phyloP scores from a whole-genome alignment of 2,888 invertebrate species.

The Elegia similella region DNA sequence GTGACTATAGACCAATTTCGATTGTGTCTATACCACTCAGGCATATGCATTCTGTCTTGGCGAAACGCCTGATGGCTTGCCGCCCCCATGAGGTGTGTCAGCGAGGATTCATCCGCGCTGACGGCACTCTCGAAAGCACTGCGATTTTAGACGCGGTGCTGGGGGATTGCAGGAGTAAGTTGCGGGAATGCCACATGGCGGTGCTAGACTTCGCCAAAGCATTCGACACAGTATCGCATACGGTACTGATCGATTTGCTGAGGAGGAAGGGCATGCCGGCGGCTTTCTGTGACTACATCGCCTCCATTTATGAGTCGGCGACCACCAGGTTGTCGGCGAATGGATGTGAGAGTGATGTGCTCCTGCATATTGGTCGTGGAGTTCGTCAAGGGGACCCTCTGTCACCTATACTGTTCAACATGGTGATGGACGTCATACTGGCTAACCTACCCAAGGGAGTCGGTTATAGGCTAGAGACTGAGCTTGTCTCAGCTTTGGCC shows the following conservation, averaged over 20 bases:
- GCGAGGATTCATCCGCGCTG: constrained; percentile 37
- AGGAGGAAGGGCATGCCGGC: not conserved
- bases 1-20: constrained; percentile 16
- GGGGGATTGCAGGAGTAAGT: not conserved
- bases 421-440: constrained; percentile 31
- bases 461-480: not conserved
- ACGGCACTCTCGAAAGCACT: constrained; percentile 47
- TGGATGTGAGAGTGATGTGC: not conserved
- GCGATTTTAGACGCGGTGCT: constrained; percentile 13
- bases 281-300: not conserved
- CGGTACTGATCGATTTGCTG: not conserved
- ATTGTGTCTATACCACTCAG: constrained; percentile 27
- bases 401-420: not conserved
- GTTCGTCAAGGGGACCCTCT: not conserved
- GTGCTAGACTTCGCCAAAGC: not conserved
- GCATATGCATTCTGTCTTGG: constrained; percentile 33
- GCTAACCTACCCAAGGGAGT: not conserved
- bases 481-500: not conserved
- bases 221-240: not conserved
- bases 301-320: not conserved
- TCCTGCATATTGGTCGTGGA: not conserved
- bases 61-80: constrained; percentile 27
- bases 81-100: constrained; percentile 31
- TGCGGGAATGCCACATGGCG: not conserved
- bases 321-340: not conserved